Conservation (phyloP, 1,140 invertebrate species). For the Lepidotrigona ventralis region DNA sequence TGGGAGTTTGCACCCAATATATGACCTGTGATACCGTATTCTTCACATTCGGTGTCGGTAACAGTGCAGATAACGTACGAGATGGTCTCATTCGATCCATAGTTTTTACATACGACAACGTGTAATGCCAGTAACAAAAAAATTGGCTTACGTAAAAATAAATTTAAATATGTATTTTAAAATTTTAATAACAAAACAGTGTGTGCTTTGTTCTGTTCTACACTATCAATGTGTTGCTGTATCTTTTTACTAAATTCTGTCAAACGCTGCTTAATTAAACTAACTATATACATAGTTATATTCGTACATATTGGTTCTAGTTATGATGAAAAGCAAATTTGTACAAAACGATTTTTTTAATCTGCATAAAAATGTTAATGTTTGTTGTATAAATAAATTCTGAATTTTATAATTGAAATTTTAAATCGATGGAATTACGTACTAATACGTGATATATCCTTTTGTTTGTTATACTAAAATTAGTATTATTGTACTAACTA, state of each 20-base stretch:
- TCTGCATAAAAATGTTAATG: constrained; percentile 37
- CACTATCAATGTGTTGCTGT: constrained; percentile 24
- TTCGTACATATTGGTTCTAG: constrained; percentile 21
- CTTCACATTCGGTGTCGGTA: constrained; percentile 87
- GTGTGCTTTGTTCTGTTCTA: constrained; percentile 34
- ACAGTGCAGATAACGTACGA: constrained; percentile 83
- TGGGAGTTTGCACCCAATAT: constrained; percentile 84
- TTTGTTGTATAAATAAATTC: constrained; percentile 50
- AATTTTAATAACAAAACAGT: constrained; percentile 46
- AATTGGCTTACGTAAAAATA: constrained; percentile 4
- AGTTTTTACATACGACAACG: constrained; percentile 81
- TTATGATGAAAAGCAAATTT: constrained; percentile 17
- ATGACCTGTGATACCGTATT: constrained; percentile 84
- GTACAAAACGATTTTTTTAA: constrained; percentile 39
- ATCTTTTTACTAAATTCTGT: constrained; percentile 14
- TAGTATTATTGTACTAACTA: background rate
- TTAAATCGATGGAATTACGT: constrained; percentile 26
- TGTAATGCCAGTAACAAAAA: constrained; percentile 22
- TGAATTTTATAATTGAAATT: constrained; percentile 38
- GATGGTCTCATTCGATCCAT: constrained; percentile 89
- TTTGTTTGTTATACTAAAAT: constrained; percentile 39
- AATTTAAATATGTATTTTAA: constrained; percentile 28
- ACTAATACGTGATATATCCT: constrained; percentile 31
- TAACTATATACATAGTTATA: constrained; percentile 42
- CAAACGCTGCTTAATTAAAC: constrained; percentile 29